Evolutionary conservation across 2,797 vertebrate genomes (phyloP).

Genomic region (Enteromius trimaculatus): DNA sequence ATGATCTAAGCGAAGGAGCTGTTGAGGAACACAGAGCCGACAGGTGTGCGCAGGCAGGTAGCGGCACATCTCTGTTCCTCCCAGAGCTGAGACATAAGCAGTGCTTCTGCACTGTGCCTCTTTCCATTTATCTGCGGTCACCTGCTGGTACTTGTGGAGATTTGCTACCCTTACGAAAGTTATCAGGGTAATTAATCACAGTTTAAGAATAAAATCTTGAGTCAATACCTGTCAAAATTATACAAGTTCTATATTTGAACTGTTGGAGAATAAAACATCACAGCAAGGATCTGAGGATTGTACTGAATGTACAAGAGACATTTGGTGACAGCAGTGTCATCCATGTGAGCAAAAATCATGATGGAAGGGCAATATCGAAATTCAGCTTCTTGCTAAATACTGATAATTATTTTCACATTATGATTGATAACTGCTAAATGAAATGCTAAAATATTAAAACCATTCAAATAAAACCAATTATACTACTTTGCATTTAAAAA

Average conservation of each 20-base stretch:
- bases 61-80: slow-evolving; percentile 74
- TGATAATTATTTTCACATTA: background rate
- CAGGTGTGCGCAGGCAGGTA: slow-evolving; percentile 85
- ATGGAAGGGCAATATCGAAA: background rate
- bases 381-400: background rate
- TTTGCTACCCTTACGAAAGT: background rate
- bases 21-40: slow-evolving; percentile 79
- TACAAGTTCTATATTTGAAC: background rate
- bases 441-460: background rate
- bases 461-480: background rate
- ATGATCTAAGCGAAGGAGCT: slow-evolving; percentile 81
- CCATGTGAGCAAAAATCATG: background rate
- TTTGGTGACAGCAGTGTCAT: background rate
- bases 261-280: background rate
- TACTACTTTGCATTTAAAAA: background rate
- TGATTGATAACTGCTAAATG: background rate
- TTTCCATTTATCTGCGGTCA: slow-evolving; percentile 53
- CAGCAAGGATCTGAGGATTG: background rate
- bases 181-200: slow-evolving; percentile 9
- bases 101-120: slow-evolving; percentile 33
- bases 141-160: slow-evolving; percentile 23
- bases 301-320: background rate
- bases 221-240: background rate
- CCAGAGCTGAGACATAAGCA: slow-evolving; percentile 60
- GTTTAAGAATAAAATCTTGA: background rate